phyloP scores from a whole-genome alignment of 2,113 vertebrate species.

The Tonatia bakeri region DNA sequence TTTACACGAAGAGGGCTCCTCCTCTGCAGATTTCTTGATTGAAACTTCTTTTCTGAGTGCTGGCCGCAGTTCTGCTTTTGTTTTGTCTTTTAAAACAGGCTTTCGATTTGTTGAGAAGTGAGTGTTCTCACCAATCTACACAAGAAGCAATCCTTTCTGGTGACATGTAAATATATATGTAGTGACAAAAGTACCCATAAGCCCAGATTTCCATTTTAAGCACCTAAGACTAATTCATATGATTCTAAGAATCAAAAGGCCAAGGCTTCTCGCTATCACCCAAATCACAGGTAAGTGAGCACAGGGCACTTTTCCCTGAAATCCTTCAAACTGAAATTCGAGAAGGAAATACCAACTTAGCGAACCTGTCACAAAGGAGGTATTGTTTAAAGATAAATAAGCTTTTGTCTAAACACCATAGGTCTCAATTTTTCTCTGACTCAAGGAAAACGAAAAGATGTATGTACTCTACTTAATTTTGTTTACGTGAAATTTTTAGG shows the following conservation, averaged over 20 bases:
- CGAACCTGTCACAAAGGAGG: conserved; percentile 43
- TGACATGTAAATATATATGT: background rate
- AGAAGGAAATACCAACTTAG: conserved; percentile 48
- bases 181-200: background rate
- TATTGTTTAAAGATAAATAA: conserved; percentile 65
- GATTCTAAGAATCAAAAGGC: conserved; percentile 28
- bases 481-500: conserved; percentile 35
- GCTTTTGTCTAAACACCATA: conserved; percentile 49
- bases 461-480: background rate
- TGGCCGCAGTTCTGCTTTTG: background rate
- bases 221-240: background rate
- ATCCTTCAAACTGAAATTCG: conserved; percentile 56
- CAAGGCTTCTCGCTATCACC: background rate
- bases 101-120: background rate
- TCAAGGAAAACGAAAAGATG: background rate
- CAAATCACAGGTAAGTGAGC: conserved; percentile 37
- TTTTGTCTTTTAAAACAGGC: background rate
- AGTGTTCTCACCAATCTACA: background rate
- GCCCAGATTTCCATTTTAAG: conserved; percentile 20
- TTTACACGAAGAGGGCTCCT: background rate
- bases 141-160: background rate
- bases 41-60: background rate
- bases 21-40: background rate
- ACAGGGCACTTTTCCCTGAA: conserved; percentile 13
- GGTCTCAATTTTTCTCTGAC: conserved; percentile 14